These are phyloP conservation scores for Drosophila littoralis DNA, from an alignment of 1,140 invertebrate genomes.

Conservation along the genomic window DNA sequence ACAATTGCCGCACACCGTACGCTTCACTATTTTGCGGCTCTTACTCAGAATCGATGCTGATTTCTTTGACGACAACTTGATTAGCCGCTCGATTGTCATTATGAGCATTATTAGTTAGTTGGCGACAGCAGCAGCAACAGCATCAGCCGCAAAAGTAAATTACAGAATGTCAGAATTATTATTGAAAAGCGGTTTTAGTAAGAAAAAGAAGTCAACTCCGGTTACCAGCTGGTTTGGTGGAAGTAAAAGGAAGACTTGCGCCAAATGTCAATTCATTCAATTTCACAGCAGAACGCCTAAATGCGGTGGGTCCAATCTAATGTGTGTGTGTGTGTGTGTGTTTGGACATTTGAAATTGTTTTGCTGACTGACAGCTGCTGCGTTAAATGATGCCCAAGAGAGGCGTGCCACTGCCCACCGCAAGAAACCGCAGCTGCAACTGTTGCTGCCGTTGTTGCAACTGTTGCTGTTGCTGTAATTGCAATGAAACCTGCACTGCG, in stretches of 20 bases:
- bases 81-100: constrained; percentile 62
- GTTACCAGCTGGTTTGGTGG: not conserved
- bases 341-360: constrained; percentile 75
- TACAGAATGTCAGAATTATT: constrained; percentile 55
- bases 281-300: constrained; percentile 75
- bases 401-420: constrained; percentile 52
- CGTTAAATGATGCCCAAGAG: constrained; percentile 49
- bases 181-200: constrained; percentile 42
- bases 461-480: constrained; percentile 53
- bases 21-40: constrained; percentile 49
- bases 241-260: constrained; percentile 26
- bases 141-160: constrained; percentile 73
- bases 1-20: constrained; percentile 47
- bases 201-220: constrained; percentile 18
- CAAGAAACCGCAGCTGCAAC: constrained; percentile 34
- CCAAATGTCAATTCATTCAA: constrained; percentile 74
- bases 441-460: constrained; percentile 31
- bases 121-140: constrained; percentile 22
- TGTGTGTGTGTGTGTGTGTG: constrained; percentile 18
- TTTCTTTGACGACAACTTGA: constrained; percentile 76
- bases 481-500: constrained; percentile 48
- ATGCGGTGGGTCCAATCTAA: constrained; percentile 64
- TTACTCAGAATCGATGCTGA: constrained; percentile 70
- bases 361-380: constrained; percentile 69
- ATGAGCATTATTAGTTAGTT: constrained; percentile 49